phyloP scores from a whole-genome alignment of 2,797 vertebrate species.

The Chanos chanos region DNA sequence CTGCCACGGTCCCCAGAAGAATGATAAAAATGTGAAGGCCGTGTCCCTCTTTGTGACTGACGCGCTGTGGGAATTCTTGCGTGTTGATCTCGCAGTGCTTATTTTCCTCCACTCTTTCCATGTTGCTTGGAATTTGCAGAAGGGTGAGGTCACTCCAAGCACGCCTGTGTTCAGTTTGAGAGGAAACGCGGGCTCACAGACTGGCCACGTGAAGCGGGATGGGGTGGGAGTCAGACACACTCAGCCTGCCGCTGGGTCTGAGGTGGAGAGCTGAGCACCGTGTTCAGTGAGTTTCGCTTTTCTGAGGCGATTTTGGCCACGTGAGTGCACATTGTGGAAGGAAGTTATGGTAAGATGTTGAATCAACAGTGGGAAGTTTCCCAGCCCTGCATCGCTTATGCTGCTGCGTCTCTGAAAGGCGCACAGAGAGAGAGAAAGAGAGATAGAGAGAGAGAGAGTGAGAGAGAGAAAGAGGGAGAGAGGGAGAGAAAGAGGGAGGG shows the following conservation, averaged over 20 bases:
- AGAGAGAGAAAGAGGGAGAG: too few species aligned
- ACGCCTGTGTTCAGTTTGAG: not conserved
- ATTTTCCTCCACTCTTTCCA: constrained; percentile 8
- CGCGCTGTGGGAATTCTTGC: constrained; percentile 3
- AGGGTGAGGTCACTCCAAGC: constrained; percentile 13
- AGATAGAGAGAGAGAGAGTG: too few species aligned
- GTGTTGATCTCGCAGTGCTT: constrained; percentile 10
- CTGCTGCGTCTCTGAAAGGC: constrained; percentile 22
- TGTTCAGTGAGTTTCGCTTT: too few species aligned
- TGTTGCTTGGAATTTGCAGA: constrained; percentile 5
- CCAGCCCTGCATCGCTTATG: constrained; percentile 29
- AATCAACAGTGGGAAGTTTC: constrained; percentile 36
- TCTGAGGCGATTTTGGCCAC: not conserved
- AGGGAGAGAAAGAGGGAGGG: too few species aligned
- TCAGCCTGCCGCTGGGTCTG: not conserved
- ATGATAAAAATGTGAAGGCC: too few species aligned
- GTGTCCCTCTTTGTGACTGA: not conserved
- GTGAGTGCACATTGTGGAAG: constrained; percentile 12
- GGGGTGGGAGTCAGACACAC: not conserved
- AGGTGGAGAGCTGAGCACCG: not conserved
- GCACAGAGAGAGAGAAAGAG: not conserved
- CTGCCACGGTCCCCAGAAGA: too few species aligned
- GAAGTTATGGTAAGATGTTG: constrained; percentile 17
- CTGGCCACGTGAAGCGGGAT: not conserved
- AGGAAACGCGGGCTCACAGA: not conserved